phyloP scores from a whole-genome alignment of 2,113 vertebrate species.

The Alethe castanea region DNA sequence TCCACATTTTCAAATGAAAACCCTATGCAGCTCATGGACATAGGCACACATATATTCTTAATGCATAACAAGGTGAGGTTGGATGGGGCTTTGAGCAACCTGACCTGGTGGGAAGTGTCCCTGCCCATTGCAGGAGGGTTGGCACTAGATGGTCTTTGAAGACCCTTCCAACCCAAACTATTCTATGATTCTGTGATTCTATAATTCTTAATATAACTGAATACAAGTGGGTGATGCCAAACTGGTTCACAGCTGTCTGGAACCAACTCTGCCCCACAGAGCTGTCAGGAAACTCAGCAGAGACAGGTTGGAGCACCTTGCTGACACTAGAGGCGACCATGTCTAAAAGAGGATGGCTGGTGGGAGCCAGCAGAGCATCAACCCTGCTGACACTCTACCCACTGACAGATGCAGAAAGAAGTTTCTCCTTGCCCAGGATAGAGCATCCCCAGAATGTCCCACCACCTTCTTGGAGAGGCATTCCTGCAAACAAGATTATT shows the following conservation, averaged over 20 bases:
- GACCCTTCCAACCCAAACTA: not conserved
- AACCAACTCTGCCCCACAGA: not conserved
- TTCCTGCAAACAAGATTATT: not conserved
- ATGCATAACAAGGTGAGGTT: not conserved
- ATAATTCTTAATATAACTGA: not conserved
- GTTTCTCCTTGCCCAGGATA: not conserved
- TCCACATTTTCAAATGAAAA: not conserved
- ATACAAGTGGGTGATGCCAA: not conserved
- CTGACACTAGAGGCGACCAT: not conserved
- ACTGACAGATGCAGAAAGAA: rapidly evolving
- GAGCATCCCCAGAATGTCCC: not conserved
- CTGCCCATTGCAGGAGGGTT: not conserved
- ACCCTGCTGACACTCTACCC: not conserved
- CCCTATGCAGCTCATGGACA: not conserved
- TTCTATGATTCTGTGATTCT: not conserved
- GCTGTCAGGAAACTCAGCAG: not conserved
- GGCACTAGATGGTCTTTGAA: not conserved
- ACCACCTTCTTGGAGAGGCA: not conserved
- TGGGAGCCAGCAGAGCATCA: not conserved
- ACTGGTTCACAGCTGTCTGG: not conserved
- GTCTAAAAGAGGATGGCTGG: not conserved
- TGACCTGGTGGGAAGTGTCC: not conserved
- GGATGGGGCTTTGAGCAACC: not conserved
- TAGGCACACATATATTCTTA: not conserved
- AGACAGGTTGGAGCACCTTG: not conserved